Evolutionary conservation across 1,140 invertebrate species (phyloP).

Genomic region (Mycetomoellerius zeteki): DNA sequence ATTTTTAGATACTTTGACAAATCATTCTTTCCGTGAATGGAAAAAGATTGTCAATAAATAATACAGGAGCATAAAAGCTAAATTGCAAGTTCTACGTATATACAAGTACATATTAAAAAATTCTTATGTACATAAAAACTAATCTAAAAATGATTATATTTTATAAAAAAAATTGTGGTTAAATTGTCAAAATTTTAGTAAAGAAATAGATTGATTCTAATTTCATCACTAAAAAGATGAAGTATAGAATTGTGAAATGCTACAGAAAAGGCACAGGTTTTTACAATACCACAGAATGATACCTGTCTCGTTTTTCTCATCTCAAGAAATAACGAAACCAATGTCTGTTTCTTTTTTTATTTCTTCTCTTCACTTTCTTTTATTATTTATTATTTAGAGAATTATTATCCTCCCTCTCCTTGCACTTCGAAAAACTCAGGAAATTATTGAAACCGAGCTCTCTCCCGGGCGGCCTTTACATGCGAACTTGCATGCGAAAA

Average conservation of each 20-base stretch:
- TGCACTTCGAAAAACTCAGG: background rate
- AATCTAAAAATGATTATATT: background rate
- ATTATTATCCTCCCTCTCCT: background rate
- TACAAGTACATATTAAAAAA: background rate
- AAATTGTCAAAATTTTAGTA: background rate
- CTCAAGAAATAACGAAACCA: background rate
- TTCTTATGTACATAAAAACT: background rate
- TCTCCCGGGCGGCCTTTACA: constrained; percentile 13
- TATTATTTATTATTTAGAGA: constrained; percentile 14
- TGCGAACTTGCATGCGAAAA: constrained; percentile 38
- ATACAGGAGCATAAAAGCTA: background rate
- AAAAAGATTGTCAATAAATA: too few species aligned
- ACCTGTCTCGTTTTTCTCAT: background rate
- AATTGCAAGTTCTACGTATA: background rate
- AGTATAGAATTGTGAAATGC: background rate
- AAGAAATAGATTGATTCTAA: background rate
- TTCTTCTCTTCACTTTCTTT: background rate
- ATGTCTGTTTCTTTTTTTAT: background rate
- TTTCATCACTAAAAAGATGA: background rate
- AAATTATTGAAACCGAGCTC: constrained; percentile 25
- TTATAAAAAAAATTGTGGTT: background rate
- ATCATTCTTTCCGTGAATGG: too few species aligned
- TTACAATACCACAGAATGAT: background rate
- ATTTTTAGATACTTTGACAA: too few species aligned
- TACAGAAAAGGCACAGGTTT: background rate